Evolutionary conservation across 2,888 invertebrate species (phyloP).

Genomic region (Pemphredon lugubris): DNA sequence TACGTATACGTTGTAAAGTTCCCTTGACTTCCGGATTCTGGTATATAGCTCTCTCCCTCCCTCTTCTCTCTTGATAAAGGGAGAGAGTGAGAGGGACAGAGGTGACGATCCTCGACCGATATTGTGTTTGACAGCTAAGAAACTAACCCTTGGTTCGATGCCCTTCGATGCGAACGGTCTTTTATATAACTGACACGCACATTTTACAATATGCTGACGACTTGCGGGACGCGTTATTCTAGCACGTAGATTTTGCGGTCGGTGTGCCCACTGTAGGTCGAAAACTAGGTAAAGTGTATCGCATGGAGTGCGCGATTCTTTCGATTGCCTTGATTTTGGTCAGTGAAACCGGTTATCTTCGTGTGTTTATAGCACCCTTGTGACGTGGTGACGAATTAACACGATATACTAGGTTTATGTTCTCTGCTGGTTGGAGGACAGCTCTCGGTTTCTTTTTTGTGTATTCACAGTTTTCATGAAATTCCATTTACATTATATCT

Average conservation of each 20-base stretch:
- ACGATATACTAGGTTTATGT: constrained; percentile 28
- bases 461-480: background rate
- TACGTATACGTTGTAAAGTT: constrained; percentile 36
- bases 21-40: constrained; percentile 23
- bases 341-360: constrained; percentile 50
- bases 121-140: constrained; percentile 62
- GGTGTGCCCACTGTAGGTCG: constrained; percentile 54
- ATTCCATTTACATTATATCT: background rate
- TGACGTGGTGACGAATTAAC: too few relatives aligned
- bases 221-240: constrained; percentile 46
- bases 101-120: constrained; percentile 47
- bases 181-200: constrained; percentile 60
- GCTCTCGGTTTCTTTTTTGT: background rate
- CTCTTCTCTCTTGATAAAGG: too few relatives aligned
- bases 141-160: constrained; percentile 62
- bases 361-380: constrained; percentile 30
- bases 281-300: constrained; percentile 51
- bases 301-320: constrained; percentile 32
- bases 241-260: constrained; percentile 55
- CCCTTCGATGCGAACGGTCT: constrained; percentile 52
- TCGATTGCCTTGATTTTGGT: constrained; percentile 35
- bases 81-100: constrained; percentile 33
- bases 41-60: too few relatives aligned
- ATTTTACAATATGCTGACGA: constrained; percentile 59
- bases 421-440: constrained; percentile 19